Conservation (phyloP, 1,140 invertebrate genomes). For the Penaeus japonicus region DNA sequence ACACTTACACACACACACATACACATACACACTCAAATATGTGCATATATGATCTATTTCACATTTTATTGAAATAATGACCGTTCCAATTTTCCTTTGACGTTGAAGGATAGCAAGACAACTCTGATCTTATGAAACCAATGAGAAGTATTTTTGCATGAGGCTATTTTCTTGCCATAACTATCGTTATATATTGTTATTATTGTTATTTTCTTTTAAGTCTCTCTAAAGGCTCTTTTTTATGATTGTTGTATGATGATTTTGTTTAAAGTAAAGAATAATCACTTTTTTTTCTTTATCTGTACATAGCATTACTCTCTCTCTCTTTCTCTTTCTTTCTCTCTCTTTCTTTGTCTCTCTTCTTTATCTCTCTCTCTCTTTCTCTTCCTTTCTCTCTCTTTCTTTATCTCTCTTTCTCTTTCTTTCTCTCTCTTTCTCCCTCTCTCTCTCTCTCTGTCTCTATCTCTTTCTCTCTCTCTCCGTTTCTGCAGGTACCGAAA, state of each 20-base stretch:
- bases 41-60: not conserved
- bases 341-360: too few species aligned
- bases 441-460: too few species aligned
- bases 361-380: not conserved
- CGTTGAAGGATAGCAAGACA: not conserved
- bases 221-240: too few species aligned
- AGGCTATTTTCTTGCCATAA: too few species aligned
- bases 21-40: not conserved
- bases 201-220: too few species aligned
- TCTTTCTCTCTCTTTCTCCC: not conserved
- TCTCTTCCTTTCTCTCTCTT: not conserved
- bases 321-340: not conserved
- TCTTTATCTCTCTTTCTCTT: not conserved
- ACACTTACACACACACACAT: not conserved
- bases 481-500: too few species aligned
- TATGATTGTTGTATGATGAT: too few species aligned
- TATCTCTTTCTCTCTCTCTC: not conserved
- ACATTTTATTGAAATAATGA: not conserved
- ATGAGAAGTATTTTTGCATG: too few species aligned
- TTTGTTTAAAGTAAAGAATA: not conserved
- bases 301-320: not conserved
- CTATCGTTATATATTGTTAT: too few species aligned
- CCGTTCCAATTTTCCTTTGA: not conserved
- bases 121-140: not conserved
- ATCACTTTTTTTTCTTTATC: not conserved